Evolutionary conservation across 1,140 invertebrate genomes (phyloP), one percentile per base, ranked within the genome.

Genomic region (Ptiloglossa arizonensis): DNA sequence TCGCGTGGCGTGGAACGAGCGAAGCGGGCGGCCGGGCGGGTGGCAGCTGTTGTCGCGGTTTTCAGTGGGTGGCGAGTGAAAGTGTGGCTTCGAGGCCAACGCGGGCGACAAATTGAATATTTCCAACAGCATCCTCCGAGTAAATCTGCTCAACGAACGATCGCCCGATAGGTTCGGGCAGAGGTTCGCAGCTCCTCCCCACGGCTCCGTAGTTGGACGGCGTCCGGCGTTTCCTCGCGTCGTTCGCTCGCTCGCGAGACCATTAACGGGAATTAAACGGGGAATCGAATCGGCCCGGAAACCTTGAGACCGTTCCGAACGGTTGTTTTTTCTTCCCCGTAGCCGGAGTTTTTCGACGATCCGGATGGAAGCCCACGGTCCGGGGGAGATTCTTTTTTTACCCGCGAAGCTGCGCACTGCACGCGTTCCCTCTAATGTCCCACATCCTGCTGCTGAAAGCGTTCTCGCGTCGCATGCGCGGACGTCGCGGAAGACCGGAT

Each of bases 41-140:
- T 41, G 22, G 69, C 81, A 80, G 76, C 86, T 83, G 82, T 78
- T 85, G 86, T 68, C 73, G 72, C 67, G 72, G 68, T 82, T 82
- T 85, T 70, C 82, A 76, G 83, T 85, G 73, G 82, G 83, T 77
- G 83, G 83, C 48, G 54, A 83, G 82, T 79, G 81, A 83, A 83
- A 83, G 82, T 79, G 64, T 46, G 70, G 62, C 54, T 44, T 73
- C 75, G 80, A 83, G 80, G 80, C 59, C 82, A 63, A n/a, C 5
- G 32, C 62, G 27, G 75, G 75, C 46, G 77, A 79, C 78, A 79
- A 83, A 83, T 79, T 83, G 44, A 70, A 69, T 79, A 82, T 72
- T 82, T 67, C 17, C 59, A 67, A 56, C 76, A 35, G 27, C 41
- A 69, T 69, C 50, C 54, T 50, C 19, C 35, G 27, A 22, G 29